Conservation (phyloP, 2,888 invertebrate species). For the Deroplatys truncata region DNA sequence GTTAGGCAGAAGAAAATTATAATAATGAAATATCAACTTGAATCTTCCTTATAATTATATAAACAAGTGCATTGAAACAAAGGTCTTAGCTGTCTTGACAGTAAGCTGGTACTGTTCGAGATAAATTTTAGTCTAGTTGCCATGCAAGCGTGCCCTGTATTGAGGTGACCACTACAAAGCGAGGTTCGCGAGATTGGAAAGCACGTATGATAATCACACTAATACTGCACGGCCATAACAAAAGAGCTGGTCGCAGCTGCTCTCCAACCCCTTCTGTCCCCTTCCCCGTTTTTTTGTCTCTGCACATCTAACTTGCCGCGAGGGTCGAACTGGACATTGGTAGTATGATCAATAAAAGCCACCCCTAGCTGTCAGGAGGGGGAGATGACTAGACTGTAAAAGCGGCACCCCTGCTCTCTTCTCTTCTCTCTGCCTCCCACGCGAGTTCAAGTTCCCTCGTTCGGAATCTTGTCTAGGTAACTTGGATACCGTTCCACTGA, state of each 20-base stretch:
- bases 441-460: background rate
- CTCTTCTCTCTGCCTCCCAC: background rate
- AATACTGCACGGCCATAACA: background rate
- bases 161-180: background rate
- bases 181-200: background rate
- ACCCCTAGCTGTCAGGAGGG: background rate
- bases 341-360: background rate
- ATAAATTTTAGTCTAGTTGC: background rate
- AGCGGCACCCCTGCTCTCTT: background rate
- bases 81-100: too few relatives aligned
- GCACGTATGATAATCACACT: background rate
- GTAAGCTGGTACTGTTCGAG: too few relatives aligned
- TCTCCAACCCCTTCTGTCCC: background rate
- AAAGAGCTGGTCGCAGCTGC: background rate
- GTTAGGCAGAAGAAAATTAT: too few relatives aligned
- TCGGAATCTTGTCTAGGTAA: background rate
- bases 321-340: background rate
- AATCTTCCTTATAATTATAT: too few relatives aligned
- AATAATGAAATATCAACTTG: too few relatives aligned
- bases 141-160: background rate
- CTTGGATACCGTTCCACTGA: background rate
- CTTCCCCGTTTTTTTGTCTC: background rate
- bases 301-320: background rate
- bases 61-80: too few relatives aligned
- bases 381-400: background rate